Percentiles rank a stretch among this genome's conserved stretches.
Evolutionary conservation across 1,140 invertebrate genomes (phyloP).

Genomic region (Zophobas atratus): DNA sequence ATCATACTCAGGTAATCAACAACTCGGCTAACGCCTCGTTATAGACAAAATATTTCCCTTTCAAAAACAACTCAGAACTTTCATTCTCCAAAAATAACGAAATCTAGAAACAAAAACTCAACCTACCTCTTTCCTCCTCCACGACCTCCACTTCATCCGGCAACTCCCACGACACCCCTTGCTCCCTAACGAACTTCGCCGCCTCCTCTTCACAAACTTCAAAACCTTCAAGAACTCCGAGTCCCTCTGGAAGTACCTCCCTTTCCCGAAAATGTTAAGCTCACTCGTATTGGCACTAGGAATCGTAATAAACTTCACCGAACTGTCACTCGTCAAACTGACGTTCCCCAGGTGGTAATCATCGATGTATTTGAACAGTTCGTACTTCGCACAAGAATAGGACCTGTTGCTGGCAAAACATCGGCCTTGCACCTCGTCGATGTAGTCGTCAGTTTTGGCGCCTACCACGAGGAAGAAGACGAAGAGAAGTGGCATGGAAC

Average conservation of each 20-base stretch:
- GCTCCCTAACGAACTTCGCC: constrained; percentile 55
- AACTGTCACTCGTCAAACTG: constrained; percentile 52
- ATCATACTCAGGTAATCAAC: too few species aligned
- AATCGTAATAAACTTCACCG: constrained; percentile 58
- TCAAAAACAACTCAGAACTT: too few species aligned
- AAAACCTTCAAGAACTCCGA: constrained; percentile 57
- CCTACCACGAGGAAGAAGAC: background rate
- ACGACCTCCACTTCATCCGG: constrained; percentile 52
- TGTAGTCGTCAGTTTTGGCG: constrained; percentile 53
- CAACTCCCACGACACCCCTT: constrained; percentile 57
- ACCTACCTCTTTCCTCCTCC: background rate
- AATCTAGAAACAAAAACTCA: too few species aligned
- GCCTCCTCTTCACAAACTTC: constrained; percentile 58
- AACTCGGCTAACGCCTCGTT: too few species aligned
- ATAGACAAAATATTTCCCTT: too few species aligned
- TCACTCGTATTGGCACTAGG: constrained; percentile 32
- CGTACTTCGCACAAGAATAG: constrained; percentile 59
- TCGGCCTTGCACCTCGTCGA: constrained; percentile 52
- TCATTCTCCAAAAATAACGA: too few species aligned
- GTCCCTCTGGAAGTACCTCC: constrained; percentile 47
- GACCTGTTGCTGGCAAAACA: constrained; percentile 52
- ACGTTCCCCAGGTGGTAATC: constrained; percentile 49
- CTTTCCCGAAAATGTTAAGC: constrained; percentile 27
- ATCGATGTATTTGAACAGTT: constrained; percentile 56
- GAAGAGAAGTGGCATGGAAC: background rate